phyloP scores from a whole-genome alignment of 2,888 invertebrate species.

The Pemphredon lugubris region DNA sequence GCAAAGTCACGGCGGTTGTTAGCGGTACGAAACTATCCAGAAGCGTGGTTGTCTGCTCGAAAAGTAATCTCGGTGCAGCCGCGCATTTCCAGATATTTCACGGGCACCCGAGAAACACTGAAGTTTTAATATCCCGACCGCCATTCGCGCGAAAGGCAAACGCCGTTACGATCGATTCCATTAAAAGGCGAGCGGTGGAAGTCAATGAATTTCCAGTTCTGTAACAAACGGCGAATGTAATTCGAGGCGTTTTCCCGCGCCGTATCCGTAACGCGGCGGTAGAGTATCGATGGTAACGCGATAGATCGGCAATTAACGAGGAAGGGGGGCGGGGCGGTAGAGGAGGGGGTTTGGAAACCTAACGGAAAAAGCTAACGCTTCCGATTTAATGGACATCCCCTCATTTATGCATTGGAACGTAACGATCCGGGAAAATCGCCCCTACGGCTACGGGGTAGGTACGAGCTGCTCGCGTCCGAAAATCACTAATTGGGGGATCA shows the following conservation, averaged over 20 bases:
- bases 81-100: background rate
- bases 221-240: background rate
- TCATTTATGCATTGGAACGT: constrained; percentile 54
- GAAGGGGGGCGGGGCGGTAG: too few relatives aligned
- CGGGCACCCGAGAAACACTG: background rate
- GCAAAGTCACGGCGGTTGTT: constrained; percentile 5
- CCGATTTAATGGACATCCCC: constrained; percentile 43
- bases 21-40: background rate
- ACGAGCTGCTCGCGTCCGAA: constrained; percentile 17
- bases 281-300: background rate
- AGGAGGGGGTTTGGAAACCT: too few relatives aligned
- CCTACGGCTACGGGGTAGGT: background rate
- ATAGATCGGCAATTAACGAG: constrained; percentile 34
- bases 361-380: constrained; percentile 30
- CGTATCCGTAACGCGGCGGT: background rate
- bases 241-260: too few relatives aligned
- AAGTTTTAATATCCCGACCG: background rate
- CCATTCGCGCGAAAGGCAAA: background rate
- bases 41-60: background rate
- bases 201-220: background rate
- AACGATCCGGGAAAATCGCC: constrained; percentile 46
- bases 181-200: background rate
- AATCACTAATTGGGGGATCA: constrained; percentile 68
- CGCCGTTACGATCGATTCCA: background rate
- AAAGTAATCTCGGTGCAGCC: constrained; percentile 5